Conservation (phyloP, 2,888 invertebrate species). For the Leucophora obtusa region DNA sequence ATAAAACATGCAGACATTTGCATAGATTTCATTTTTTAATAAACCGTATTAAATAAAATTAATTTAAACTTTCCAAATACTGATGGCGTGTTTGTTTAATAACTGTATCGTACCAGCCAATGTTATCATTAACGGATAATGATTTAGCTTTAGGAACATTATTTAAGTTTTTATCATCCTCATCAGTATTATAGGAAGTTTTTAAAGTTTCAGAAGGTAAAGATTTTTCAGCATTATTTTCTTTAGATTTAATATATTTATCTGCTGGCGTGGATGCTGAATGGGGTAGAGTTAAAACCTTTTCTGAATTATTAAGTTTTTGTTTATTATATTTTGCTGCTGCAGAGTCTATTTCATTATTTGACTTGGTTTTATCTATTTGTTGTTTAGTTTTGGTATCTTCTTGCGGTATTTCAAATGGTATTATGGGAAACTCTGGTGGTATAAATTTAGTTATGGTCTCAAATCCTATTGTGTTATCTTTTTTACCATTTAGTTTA, state of each 20-base stretch:
- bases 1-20: background rate
- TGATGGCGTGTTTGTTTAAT: constrained; percentile 72
- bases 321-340: constrained; percentile 29
- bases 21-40: too few species aligned
- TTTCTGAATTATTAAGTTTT: constrained; percentile 30
- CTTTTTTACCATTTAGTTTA: constrained; percentile 45
- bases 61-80: constrained; percentile 68
- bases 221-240: constrained; percentile 69
- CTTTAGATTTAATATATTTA: constrained; percentile 67
- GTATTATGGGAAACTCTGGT: constrained; percentile 71
- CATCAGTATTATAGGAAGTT: background rate
- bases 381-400: background rate
- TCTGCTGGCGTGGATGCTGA: background rate
- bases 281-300: background rate
- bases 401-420: constrained; percentile 70
- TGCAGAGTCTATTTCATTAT: background rate
- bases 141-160: constrained; percentile 24
- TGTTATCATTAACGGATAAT: constrained; percentile 30
- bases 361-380: background rate
- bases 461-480: constrained; percentile 66
- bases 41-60: background rate
- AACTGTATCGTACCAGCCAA: constrained; percentile 70
- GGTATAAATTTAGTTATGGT: constrained; percentile 72
- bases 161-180: background rate
- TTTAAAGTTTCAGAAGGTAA: constrained; percentile 11